Evolutionary conservation across 2,888 invertebrate species (phyloP).

Genomic region (Eustalomyia histrio): DNA sequence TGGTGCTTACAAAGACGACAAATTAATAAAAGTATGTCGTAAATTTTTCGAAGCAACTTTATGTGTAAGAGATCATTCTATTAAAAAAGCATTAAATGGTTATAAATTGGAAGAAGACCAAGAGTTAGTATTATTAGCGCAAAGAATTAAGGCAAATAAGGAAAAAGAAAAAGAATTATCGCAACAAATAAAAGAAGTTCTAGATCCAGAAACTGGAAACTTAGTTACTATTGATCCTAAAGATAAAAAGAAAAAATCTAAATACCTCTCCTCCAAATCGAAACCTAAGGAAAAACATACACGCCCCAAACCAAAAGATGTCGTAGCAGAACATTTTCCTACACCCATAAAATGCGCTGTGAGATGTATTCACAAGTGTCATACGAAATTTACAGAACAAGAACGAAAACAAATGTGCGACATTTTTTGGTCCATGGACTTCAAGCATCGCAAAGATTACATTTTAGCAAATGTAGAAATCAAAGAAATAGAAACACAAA

Average conservation of each 20-base stretch:
- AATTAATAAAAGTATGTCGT: conserved; percentile 49
- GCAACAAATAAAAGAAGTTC: conserved; percentile 41
- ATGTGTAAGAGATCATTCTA: conserved; percentile 51
- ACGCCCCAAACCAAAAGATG: conserved; percentile 51
- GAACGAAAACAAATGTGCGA: conserved; percentile 67
- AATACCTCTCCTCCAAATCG: conserved; percentile 4
- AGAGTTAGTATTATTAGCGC: conserved; percentile 39
- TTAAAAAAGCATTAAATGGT: conserved; percentile 64
- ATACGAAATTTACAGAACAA: conserved; percentile 63
- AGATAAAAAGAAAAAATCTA: conserved; percentile 23
- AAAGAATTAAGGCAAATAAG: conserved; percentile 13
- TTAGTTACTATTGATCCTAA: conserved; percentile 36
- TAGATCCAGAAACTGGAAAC: conserved; percentile 55
- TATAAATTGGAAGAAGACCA: conserved; percentile 48
- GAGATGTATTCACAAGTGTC: conserved; percentile 65
- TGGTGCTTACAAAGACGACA: not conserved
- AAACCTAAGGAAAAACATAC: conserved; percentile 22
- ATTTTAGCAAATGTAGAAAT: conserved; percentile 66
- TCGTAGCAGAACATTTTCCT: conserved; percentile 61
- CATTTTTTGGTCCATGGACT: conserved; percentile 67
- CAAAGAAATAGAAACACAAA: conserved; percentile 60
- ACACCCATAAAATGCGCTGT: conserved; percentile 63
- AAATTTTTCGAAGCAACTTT: conserved; percentile 64
- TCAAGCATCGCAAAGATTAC: conserved; percentile 67
- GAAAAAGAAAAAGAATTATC: conserved; percentile 22